Evolutionary conservation across 2,888 invertebrate species (phyloP).

Genomic region (Atherix ibis): DNA sequence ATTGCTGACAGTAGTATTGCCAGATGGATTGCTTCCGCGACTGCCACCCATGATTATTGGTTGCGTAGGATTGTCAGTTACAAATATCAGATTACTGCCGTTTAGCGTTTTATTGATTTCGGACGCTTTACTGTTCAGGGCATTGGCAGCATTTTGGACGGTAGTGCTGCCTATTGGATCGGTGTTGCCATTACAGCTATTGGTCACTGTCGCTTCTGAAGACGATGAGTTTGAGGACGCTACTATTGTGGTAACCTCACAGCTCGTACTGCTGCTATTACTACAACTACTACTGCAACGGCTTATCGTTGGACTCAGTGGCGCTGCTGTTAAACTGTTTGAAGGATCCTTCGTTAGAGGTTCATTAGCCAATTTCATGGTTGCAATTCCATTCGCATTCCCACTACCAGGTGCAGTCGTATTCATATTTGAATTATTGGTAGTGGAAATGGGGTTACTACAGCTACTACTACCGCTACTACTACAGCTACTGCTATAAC

Average conservation of each 20-base stretch:
- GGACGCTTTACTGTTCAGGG: background rate
- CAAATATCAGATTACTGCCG: too few relatives aligned
- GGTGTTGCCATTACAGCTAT: background rate
- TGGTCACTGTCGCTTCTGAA: background rate
- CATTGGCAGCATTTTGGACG: background rate
- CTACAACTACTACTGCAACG: slow-evolving; percentile 5
- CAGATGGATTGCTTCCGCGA: too few relatives aligned
- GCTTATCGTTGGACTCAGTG: slow-evolving; percentile 1
- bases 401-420: background rate
- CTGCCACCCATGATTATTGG: slow-evolving; percentile 8
- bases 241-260: slow-evolving; percentile 6
- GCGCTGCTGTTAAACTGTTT: background rate
- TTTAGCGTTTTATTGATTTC: background rate
- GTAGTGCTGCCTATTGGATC: background rate
- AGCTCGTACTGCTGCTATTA: slow-evolving; percentile 6
- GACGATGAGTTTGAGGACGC: background rate
- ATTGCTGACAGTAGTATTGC: too few relatives aligned
- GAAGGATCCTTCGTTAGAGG: background rate
- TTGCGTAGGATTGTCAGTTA: slow-evolving; percentile 9
- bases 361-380: background rate
- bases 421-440: too few relatives aligned
- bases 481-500: background rate
- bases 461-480: background rate
- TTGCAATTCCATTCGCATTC: background rate
- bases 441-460: background rate